Base-by-base conservation (phyloP, 2,888 invertebrate species). In the Clepsis dumicolana region DNA sequence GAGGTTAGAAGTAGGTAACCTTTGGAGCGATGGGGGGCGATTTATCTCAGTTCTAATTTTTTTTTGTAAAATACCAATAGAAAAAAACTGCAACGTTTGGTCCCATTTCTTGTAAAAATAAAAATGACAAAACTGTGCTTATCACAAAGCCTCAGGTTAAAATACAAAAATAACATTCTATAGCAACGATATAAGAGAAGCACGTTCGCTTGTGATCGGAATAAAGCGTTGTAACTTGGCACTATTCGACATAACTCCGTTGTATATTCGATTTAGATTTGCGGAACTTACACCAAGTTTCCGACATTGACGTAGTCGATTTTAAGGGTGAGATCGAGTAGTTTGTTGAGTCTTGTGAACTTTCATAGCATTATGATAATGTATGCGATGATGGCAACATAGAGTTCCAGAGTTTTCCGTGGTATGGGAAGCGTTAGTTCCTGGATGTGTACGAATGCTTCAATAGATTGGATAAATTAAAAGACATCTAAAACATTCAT, bases 231-330 rank as follows among this genome's bases (percentile, higher is more conserved):
- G 8, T 57, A 35, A 35, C 35, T 57, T 14, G 21, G 18, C 2
- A 12, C 10, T 54, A 16, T 25, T 54, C 27, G 16, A 54, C 53
- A 54, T 10, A 29, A 4, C 38, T n/a, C 4, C 18, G 44, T 44
- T 8, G 44, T 44, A 8, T 18, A 21, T 35, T 56, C 56, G 18
- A 12, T 56, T 54, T 29, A 35, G 35, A 52, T 32, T 56, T 12
- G 18, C 38, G 27, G n/a, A n/a, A 5, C 24, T 56, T 57, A n/a
- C 12, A 12, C 16, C 18, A 57, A 57, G 27, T 57, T 56, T 57
- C 5, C 14, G 57, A 57, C 57, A 38, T 57, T 57, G 57, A 57
- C 41, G 57, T 57, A 57, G 35, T 57, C 41, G 38, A 24, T 57
- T 38, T 57, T 24, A 57, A 38, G 38, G 35, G 38, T 35, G 38